phyloP scores from a whole-genome alignment of 2,888 invertebrate species.

The Drosophila heteroneura region DNA sequence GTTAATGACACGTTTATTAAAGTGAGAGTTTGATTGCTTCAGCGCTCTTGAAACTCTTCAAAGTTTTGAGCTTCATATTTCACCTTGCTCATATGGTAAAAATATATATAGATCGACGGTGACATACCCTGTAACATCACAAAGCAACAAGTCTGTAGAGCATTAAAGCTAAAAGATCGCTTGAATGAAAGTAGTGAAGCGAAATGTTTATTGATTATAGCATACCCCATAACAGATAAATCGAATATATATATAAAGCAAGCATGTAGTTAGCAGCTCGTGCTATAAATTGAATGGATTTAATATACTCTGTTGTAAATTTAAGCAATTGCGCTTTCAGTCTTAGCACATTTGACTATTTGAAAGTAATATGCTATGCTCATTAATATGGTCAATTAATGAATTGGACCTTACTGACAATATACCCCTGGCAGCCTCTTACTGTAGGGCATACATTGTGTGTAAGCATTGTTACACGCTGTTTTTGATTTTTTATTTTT shows the following conservation, averaged over 20 bases:
- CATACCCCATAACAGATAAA: background rate
- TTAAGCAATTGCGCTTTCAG: background rate
- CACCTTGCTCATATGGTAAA: too few species aligned
- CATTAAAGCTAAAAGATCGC: background rate
- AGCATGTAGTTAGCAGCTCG: background rate
- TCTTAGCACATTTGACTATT: background rate
- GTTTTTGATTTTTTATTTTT: background rate
- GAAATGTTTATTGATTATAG: background rate
- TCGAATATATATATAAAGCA: background rate
- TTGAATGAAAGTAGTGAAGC: background rate
- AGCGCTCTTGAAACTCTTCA: background rate
- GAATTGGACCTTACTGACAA: background rate
- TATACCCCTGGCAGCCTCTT: background rate
- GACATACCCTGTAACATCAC: conserved; percentile 4
- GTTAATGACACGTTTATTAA: background rate
- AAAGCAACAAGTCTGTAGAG: background rate
- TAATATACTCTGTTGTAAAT: background rate
- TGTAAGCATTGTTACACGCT: background rate
- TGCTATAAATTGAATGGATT: background rate
- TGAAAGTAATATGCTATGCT: background rate
- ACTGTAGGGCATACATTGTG: background rate
- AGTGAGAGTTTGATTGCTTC: background rate
- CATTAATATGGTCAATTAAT: background rate
- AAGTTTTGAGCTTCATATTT: background rate
- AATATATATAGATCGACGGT: background rate